Evolutionary conservation across 2,888 invertebrate species (phyloP).

Genomic region (Drosophila nr. medialis): DNA sequence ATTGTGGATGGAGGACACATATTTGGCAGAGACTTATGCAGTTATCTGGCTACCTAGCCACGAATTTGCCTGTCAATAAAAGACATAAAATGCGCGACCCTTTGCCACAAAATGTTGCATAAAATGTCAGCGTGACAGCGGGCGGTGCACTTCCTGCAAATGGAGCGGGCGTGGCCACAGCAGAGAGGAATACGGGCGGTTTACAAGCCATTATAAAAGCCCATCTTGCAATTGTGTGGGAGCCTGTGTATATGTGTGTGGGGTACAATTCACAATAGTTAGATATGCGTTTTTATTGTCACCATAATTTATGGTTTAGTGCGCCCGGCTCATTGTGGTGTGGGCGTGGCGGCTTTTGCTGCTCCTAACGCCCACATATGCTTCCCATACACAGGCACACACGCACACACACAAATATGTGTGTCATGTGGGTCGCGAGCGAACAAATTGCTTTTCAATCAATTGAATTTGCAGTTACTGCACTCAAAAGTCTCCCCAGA

Average conservation of each 20-base stretch:
- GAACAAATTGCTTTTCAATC: slow-evolving; percentile 78
- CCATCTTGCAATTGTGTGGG: slow-evolving; percentile 38
- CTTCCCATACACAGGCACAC: not conserved
- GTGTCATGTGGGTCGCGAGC: slow-evolving; percentile 41
- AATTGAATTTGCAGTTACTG: slow-evolving; percentile 77
- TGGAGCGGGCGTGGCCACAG: slow-evolving; percentile 49
- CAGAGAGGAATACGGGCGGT: slow-evolving; percentile 1
- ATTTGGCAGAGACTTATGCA: not conserved
- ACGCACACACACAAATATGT: not conserved
- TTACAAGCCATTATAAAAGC: slow-evolving; percentile 42
- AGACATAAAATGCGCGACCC: slow-evolving; percentile 45
- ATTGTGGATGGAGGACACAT: not conserved
- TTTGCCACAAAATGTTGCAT: slow-evolving; percentile 62
- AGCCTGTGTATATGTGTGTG: slow-evolving; percentile 14
- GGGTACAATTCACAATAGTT: slow-evolving; percentile 58
- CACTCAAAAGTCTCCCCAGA: slow-evolving; percentile 63
- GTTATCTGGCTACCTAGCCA: slow-evolving; percentile 14
- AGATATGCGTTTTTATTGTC: slow-evolving; percentile 67
- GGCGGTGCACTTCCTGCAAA: slow-evolving; percentile 37
- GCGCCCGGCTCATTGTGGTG: slow-evolving; percentile 48
- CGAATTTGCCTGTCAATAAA: slow-evolving; percentile 50
- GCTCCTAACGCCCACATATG: slow-evolving; percentile 29
- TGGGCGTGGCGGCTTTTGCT: slow-evolving; percentile 33
- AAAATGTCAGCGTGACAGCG: slow-evolving; percentile 53
- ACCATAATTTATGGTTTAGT: slow-evolving; percentile 69